Percentiles rank a stretch among this genome's conserved stretches.
These are phyloP conservation scores for Philopedon plagiatum DNA, from an alignment of 2,888 invertebrate genomes.

Conservation along the genomic window DNA sequence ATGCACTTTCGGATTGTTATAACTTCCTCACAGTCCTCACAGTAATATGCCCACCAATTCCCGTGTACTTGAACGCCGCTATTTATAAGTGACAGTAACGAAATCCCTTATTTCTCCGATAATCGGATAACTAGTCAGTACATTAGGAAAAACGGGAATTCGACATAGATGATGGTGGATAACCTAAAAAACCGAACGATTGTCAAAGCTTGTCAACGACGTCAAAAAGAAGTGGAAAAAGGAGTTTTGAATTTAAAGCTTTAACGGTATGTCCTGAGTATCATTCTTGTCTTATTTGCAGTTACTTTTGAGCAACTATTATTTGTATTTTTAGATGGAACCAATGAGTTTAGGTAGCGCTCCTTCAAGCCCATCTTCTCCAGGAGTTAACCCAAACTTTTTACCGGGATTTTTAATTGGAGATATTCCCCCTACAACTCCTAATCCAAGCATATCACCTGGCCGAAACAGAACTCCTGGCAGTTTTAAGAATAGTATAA, in stretches of 20 bases:
- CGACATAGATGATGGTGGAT: background rate
- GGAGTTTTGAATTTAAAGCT: background rate
- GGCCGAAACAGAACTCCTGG: constrained; percentile 61
- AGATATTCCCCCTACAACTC: constrained; percentile 69
- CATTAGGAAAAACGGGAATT: background rate
- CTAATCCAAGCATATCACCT: constrained; percentile 63
- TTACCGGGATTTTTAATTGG: constrained; percentile 86
- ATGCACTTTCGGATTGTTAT: no score
- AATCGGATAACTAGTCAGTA: background rate
- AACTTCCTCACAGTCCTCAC: no score
- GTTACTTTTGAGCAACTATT: no score
- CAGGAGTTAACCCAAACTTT: constrained; percentile 76
- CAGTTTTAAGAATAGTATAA: constrained; percentile 53
- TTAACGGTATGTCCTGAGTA: background rate
- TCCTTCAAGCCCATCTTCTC: constrained; percentile 78
- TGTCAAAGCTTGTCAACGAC: background rate
- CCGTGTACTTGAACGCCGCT: no score
- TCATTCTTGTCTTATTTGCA: background rate
- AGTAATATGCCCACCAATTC: no score
- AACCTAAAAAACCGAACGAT: background rate
- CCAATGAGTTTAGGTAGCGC: constrained; percentile 89
- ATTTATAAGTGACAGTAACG: no score
- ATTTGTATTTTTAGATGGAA: constrained; percentile 74
- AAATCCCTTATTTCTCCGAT: background rate
- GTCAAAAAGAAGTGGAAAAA: background rate